Conservation (phyloP, 2,113 vertebrate species). For the Anarrhichthys ocellatus region DNA sequence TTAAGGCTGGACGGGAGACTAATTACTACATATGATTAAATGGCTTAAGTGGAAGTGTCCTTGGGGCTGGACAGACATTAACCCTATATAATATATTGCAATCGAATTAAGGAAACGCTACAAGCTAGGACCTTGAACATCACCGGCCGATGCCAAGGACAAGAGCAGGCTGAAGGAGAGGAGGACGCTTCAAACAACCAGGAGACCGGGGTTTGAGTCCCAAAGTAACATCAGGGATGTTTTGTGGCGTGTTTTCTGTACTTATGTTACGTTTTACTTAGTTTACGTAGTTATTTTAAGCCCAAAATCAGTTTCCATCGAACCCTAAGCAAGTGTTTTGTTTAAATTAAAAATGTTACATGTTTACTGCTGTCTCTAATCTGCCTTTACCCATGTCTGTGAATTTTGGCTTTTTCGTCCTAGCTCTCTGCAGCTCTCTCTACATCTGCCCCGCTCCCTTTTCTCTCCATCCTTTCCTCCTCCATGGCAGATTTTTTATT, state of each 20-base stretch:
- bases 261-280: too few relatives aligned
- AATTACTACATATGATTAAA: slow-evolving; percentile 37
- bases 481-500: slow-evolving; percentile 39
- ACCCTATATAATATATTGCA: not conserved
- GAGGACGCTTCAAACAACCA: too few relatives aligned
- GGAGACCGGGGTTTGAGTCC: too few relatives aligned
- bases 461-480: not conserved
- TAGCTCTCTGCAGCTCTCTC: not conserved
- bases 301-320: too few relatives aligned
- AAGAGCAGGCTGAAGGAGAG: not conserved
- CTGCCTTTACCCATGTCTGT: slow-evolving; percentile 5
- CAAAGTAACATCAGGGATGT: too few relatives aligned
- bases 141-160: not conserved
- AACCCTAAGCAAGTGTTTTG: too few relatives aligned
- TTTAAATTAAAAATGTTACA: too few relatives aligned
- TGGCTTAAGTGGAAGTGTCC: slow-evolving; percentile 15
- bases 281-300: too few relatives aligned
- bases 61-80: slow-evolving; percentile 14
- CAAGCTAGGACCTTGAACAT: not conserved
- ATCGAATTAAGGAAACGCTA: not conserved
- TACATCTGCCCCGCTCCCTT: slow-evolving; percentile 12
- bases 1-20: slow-evolving; percentile 22
- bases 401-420: slow-evolving; percentile 19
- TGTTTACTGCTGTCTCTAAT: not conserved
- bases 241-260: too few relatives aligned